Conservation (phyloP, 2,888 invertebrate genomes). For the Cosmopolites sordidus region DNA sequence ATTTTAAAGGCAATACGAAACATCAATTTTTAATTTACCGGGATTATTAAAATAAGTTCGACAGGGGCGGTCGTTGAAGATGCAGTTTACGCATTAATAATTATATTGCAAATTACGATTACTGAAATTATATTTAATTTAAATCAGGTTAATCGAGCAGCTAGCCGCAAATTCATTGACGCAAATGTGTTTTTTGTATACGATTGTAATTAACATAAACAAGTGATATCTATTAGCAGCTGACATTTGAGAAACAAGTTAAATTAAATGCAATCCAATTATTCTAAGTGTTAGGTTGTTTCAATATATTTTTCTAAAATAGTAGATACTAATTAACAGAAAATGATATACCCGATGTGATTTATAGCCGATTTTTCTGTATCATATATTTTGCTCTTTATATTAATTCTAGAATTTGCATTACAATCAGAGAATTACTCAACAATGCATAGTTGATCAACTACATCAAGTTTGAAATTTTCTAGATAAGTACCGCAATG, state of each 20-base stretch:
- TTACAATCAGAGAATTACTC: no score
- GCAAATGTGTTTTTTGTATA: conserved; percentile 13
- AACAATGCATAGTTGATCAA: no score
- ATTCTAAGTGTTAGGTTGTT: background rate
- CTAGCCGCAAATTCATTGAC: conserved; percentile 9
- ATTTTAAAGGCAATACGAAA: background rate
- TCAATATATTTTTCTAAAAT: background rate
- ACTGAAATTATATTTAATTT: background rate
- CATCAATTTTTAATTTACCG: background rate
- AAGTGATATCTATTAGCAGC: conserved; percentile 14
- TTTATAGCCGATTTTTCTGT: no score
- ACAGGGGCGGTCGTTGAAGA: background rate
- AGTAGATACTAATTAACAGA: background rate
- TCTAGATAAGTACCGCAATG: no score
- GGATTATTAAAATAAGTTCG: background rate
- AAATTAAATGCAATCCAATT: conserved; percentile 1
- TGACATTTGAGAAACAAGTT: conserved; percentile 10
- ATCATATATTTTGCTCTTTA: no score
- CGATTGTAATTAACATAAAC: conserved; percentile 16
- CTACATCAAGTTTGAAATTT: no score
- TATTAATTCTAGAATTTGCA: no score
- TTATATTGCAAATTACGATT: background rate
- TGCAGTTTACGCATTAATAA: background rate
- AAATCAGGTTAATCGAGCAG: background rate
- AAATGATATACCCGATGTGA: conserved; percentile 1